Conservation (phyloP, 2,888 invertebrate genomes). For the Julus scanicus region DNA sequence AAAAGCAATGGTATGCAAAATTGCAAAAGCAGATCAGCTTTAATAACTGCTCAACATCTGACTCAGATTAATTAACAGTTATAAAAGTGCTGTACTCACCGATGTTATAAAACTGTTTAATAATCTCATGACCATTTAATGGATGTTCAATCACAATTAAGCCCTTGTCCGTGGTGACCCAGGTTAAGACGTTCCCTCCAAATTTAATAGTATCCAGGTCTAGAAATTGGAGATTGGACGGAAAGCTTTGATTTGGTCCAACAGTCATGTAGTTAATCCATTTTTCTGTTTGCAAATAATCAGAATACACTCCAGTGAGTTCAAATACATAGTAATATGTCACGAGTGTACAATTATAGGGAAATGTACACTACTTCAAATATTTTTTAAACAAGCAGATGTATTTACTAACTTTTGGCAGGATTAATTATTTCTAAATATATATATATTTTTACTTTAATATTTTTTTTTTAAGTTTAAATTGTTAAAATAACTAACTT, state of each 20-base stretch:
- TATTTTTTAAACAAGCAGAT: no score
- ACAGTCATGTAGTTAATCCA: not conserved
- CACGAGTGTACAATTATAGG: no score
- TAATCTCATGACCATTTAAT: not conserved
- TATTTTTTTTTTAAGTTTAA: not conserved
- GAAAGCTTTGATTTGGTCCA: not conserved
- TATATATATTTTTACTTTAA: no score
- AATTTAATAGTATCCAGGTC: not conserved
- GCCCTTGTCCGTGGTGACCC: not conserved
- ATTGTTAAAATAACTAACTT: not conserved
- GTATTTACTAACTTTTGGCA: no score
- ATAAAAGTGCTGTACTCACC: not conserved
- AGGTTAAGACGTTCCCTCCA: not conserved
- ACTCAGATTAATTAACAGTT: no score
- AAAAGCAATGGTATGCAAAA: no score
- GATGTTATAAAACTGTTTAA: not conserved
- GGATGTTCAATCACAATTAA: not conserved
- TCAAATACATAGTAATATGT: no score
- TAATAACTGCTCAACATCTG: no score
- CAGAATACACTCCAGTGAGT: not conserved
- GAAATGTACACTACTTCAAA: no score
- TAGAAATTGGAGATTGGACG: not conserved
- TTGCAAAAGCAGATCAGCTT: no score
- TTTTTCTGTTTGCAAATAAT: not conserved
- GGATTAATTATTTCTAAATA: not conserved